These are phyloP conservation scores for Rhinogobius similis DNA, from an alignment of 2,113 vertebrate genomes.

Conservation along the genomic window DNA sequence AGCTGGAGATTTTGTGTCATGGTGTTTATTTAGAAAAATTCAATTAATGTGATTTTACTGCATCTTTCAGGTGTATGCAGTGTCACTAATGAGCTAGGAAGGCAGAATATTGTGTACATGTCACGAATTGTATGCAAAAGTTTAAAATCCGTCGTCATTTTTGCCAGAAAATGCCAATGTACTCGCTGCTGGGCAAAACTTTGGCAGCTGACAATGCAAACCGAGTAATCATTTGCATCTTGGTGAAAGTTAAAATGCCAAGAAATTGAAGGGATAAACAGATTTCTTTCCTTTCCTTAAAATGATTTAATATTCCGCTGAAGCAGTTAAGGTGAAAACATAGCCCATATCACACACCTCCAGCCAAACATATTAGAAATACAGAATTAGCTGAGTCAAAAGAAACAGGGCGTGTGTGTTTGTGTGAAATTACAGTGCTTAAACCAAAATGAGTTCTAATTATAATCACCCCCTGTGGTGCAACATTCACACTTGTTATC, in stretches of 20 bases:
- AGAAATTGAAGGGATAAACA: background rate
- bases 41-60: background rate
- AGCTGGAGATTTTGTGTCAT: background rate
- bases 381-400: slow-evolving; percentile 30
- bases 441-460: slow-evolving; percentile 41
- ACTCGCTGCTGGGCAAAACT: background rate
- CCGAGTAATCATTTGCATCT: background rate
- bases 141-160: background rate
- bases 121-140: no score
- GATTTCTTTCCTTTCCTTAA: background rate
- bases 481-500: slow-evolving; percentile 47
- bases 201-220: background rate
- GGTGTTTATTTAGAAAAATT: background rate
- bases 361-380: slow-evolving; percentile 1
- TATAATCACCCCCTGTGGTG: slow-evolving; percentile 44
- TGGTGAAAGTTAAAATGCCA: background rate
- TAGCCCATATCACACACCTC: slow-evolving; percentile 27
- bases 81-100: no score
- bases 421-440: slow-evolving; percentile 11
- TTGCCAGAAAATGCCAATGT: background rate
- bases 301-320: background rate
- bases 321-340: slow-evolving; percentile 18
- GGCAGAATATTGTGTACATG: no score
- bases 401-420: slow-evolving; percentile 15
- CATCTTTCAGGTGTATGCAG: no score